These are phyloP conservation scores for Leiothrix lutea DNA, from an alignment of 2,113 vertebrate species.

Conservation along the genomic window DNA sequence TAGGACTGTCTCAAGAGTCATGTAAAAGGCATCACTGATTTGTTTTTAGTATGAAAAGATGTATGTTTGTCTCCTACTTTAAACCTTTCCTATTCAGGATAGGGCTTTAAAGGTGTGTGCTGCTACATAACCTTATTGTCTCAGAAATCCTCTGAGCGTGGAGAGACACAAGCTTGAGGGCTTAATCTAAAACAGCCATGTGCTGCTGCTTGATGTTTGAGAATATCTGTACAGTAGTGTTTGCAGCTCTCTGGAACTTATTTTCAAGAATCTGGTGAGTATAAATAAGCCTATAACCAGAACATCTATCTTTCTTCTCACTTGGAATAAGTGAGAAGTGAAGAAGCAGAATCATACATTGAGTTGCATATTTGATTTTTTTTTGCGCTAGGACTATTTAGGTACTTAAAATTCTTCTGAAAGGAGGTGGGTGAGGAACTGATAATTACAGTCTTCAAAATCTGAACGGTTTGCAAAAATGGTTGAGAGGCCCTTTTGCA, in stretches of 20 bases:
- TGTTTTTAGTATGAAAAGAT: background rate
- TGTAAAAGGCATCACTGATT: background rate
- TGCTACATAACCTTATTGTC: background rate
- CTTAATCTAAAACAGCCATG: background rate
- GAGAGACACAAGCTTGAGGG: background rate
- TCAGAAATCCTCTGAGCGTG: background rate
- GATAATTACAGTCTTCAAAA: background rate
- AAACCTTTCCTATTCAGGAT: background rate
- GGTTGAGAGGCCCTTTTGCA: background rate
- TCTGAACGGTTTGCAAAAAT: background rate
- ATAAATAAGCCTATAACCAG: background rate
- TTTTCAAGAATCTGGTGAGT: background rate
- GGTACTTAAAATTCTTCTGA: background rate
- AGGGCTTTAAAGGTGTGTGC: background rate
- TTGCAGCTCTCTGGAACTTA: background rate
- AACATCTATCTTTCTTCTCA: background rate
- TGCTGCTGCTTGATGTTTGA: background rate
- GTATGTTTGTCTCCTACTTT: background rate
- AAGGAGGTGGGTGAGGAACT: background rate
- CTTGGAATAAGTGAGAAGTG: background rate
- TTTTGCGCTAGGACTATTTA: background rate
- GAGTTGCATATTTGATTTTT: background rate
- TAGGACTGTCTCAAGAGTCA: background rate
- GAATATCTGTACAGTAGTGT: background rate
- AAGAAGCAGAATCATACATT: background rate